phyloP scores from a whole-genome alignment of 2,797 vertebrate species.

The Anniella stebbinsi region DNA sequence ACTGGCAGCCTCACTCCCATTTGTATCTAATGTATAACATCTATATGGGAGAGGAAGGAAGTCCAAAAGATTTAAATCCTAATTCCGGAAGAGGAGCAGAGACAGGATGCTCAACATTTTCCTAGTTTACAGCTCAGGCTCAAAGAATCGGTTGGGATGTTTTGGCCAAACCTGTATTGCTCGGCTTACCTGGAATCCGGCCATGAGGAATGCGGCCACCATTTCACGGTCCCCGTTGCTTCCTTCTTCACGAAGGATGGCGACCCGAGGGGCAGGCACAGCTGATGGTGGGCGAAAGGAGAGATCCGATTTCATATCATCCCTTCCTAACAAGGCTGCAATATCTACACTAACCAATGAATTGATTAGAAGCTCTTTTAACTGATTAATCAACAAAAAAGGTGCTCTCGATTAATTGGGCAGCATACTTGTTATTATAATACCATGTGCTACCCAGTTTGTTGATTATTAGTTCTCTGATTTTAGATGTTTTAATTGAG shows the following conservation, averaged over 20 bases:
- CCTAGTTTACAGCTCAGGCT: background rate
- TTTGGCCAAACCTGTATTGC: background rate
- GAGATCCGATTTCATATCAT: fast-evolving
- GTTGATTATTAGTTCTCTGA: too few species aligned
- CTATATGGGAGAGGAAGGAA: background rate
- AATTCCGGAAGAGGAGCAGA: background rate
- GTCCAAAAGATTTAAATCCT: too few species aligned
- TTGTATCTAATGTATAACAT: background rate
- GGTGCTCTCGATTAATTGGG: background rate
- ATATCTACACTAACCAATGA: background rate
- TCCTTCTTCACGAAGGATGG: constrained; percentile 91
- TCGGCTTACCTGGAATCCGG: constrained; percentile 88
- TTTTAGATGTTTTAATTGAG: too few species aligned
- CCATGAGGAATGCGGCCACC: constrained; percentile 87
- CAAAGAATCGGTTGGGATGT: too few species aligned
- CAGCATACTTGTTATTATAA: background rate
- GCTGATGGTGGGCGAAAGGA: constrained; percentile 48
- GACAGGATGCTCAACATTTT: background rate
- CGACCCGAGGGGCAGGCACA: constrained; percentile 80
- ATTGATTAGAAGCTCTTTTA: background rate
- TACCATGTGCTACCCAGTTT: too few species aligned
- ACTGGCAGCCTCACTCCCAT: background rate
- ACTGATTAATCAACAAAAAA: background rate
- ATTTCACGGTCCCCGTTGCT: constrained; percentile 96
- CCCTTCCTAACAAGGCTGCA: background rate